Evolutionary conservation across 2,888 invertebrate genomes (phyloP), one percentile per base, ranked within the genome.

Genomic region (Vannuccia rotundouncinata): DNA sequence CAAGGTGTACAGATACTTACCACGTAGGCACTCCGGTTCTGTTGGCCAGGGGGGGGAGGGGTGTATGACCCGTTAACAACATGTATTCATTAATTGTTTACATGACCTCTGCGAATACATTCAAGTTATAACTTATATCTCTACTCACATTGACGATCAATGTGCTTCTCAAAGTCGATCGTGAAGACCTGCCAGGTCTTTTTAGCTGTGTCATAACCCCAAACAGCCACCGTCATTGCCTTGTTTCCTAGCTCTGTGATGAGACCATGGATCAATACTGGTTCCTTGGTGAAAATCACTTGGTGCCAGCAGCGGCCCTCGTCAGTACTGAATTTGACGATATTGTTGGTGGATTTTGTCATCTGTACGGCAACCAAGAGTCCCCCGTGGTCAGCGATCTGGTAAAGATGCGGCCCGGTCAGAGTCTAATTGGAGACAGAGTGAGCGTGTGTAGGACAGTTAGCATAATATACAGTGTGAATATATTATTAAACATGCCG

Each of bases 251-350:
- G 87, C 81, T 87, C 87, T 0, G 86, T 86, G 59, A 88, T 81
- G 29, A 88, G 83, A 0, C 86, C 82, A 0, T 83, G 82, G 75
- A 83, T 45, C 22, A 77, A 31, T 2, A 82, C 30, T 1, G 82
- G 74, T 73, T 87, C 84, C 13, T 83, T 79, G 0, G 87, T 86
- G 82, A 85, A 87, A 29, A 84, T 82, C 82, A 86, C 86, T 29
- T 84, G 84, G 81, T 86, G 85, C 88, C 88, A 88, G 82, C 88
- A 88, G 29, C 84, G 82, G 0, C 88, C 88, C 76, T 85, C 85
- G 80, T 88, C 87, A 5, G 86, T 85, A 22, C 87, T 87, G 82
- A 87, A 88, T 82, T 86, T 86, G 75, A 88, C 80, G 2, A 82
- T 80, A 1, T 84, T 83, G 0, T 5, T 13, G 45, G 86, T 85